Evolutionary conservation across 2,113 vertebrate species (phyloP), one percentile per base, ranked within the genome.

Genomic region (Paramisgurnus dabryanus): DNA sequence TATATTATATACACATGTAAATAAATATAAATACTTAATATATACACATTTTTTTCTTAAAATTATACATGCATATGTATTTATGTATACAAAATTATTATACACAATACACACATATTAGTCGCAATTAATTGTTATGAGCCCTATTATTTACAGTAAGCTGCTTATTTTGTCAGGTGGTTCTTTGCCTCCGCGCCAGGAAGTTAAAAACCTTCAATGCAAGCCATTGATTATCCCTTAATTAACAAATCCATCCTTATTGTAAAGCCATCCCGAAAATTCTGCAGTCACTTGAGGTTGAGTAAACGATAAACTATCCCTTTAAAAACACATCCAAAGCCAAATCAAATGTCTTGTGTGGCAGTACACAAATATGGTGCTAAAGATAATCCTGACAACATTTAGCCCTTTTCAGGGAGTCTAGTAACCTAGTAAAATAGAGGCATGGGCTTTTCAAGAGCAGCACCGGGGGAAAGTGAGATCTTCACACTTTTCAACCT

Each of bases 391-490:
- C 57, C 2, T 9, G 71, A 57, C 57, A 15, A 76, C 58, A 76
- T 61, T 70, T 64, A 75, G 64, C 64, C 76, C 63, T 83, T 74
- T 47, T 67, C 70, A 75, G 81, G 76, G 69, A 49, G 47, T 53
- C 12, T 43, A 34, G 27, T 27, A 15, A 73, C 60, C 47, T 10
- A 18, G 55, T 18, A 17, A 18, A 58, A 58, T 58, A 13, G 55
- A n/a, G 55, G 17, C 6, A 13, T n/a, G 77, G 76, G 55, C 18
- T 49, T 63, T 11, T 50, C 39, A 61, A 60, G 67, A 50, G 55
- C 67, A 65, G 50, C 74, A 64, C 74, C 34, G n/a, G 45, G 13
- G 22, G 73, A 66, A 15, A 7, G 49, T 7, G 58, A 71, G 55
- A 63, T 49, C 11, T 61, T 82, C 55, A 45, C 71, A 27, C 40